Percentiles rank a stretch among this genome's conserved stretches.
Conservation (phyloP, 2,113 vertebrate genomes). For the Plotosus lineatus region DNA sequence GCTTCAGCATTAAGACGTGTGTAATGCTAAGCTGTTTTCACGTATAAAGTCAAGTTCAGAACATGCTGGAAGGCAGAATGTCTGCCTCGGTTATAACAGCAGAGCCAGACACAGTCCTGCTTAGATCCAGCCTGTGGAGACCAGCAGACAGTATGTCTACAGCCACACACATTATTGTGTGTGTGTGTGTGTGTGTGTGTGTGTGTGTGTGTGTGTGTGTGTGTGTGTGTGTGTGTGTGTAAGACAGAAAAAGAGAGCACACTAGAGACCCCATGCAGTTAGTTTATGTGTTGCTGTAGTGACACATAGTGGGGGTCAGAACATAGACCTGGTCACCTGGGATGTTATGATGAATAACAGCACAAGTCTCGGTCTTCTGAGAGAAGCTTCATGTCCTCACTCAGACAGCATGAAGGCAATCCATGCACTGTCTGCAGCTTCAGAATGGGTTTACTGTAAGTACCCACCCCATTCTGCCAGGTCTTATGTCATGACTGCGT, state of each 20-base stretch:
- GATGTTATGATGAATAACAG: slow-evolving; percentile 43
- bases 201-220: slow-evolving; percentile 20
- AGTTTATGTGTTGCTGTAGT: slow-evolving; percentile 41
- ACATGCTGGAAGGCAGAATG: slow-evolving; percentile 6
- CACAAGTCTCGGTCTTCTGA: slow-evolving; percentile 23
- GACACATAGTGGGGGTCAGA: slow-evolving; percentile 37
- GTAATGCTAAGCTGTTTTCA: not conserved
- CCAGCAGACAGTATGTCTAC: slow-evolving; percentile 41
- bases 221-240: slow-evolving; percentile 26
- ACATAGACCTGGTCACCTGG: slow-evolving; percentile 44
- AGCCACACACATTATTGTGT: slow-evolving; percentile 27
- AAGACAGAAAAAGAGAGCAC: slow-evolving; percentile 21
- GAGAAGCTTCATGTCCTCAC: slow-evolving; percentile 23
- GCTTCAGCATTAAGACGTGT: not conserved
- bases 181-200: slow-evolving; percentile 31
- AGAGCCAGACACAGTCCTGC: slow-evolving; percentile 15
- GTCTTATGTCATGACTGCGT: not conserved
- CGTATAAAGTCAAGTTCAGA: not conserved
- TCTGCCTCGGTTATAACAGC: slow-evolving; percentile 28
- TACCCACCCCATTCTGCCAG: not conserved
- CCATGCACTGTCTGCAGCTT: not conserved
- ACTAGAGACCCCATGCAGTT: slow-evolving; percentile 43
- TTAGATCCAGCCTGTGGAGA: slow-evolving; percentile 28
- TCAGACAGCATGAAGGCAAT: not conserved
- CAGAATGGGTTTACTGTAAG: slow-evolving; percentile 9